Evolutionary conservation across 2,113 vertebrate genomes (phyloP), one percentile per base, ranked within the genome.

Genomic region (Catagonus wagneri): DNA sequence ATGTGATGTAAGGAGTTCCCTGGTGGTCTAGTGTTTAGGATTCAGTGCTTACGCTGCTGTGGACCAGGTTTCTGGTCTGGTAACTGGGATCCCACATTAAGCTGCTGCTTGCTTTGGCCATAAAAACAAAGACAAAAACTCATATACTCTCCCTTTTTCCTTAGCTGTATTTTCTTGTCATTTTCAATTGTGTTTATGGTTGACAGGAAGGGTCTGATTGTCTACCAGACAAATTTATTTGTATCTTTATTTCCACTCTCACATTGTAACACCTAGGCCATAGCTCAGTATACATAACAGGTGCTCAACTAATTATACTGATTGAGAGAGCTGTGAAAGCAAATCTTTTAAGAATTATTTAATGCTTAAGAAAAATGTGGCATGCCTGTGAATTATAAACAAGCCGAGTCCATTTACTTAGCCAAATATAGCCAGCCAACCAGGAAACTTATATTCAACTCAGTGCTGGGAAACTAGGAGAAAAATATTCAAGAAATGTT

Each of bases 261-360:
- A 68, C 34, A 27, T 1, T 54, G 20, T 32, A 44, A 93, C 19
- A 39, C 69, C 65, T 50, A 93, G 78, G 34, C 36, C 63, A 54
- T 36, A 79, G 17, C 50, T 80, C 39, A 20, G 34, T 69, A 20
- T 66, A 50, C 10, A 61, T 61, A 90, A 84, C 81, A 97, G 91
- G 93, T 97, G 80, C 93, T 96, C 74, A 75, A n/a, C 36, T 95
- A 94, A 95, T 97, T 95, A 96, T 92, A 60, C 36, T 96, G 96
- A 96, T 90, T 95, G 90, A 91, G 83, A 96, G 63, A 96, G 72
- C 44, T 19, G 22, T 65, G 92, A 94, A 96, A 95, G 94, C 85
- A 94, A 96, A 93, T 78, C 83, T 97, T 95, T 95, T 71, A 95
- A 93, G 76, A 96, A 85, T 94, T 72, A 90, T 85, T 95, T 87